Evolutionary conservation across 2,113 vertebrate species (phyloP), one percentile per base, ranked within the genome.

Genomic region (Bothrops jararaca): DNA sequence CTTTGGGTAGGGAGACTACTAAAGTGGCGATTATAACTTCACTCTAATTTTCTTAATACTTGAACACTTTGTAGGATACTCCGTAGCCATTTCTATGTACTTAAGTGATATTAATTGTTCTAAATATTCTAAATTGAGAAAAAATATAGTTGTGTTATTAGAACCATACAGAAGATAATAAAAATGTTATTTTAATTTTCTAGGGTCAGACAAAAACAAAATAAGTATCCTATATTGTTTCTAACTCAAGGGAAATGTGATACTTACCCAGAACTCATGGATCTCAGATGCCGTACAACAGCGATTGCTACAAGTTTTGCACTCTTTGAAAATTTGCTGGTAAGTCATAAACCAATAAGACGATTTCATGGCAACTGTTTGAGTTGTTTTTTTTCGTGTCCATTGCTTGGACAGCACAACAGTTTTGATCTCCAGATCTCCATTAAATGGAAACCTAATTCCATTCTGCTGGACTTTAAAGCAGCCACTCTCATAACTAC

Each of bases 191-290:
- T 56, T 48, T 54, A 53, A 29, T 29, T 58, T 91, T 26, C 10
- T 94, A 99, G 99, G 99, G 98, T 99, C 94, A 97, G 99, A 9
- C 98, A 98, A 3, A 99, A 99, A 96, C 99, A 99, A 91, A 99
- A 99, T 97, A 99, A 98, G 96, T 99, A 99, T 90, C 99, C 99
- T 45, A 98, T 99, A 96, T 98, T 99, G 69, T 99, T 99, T 96
- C 97, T 99, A 93, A 99, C 98, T 91, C 99, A 99, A 97, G 99
- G 99, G 50, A 98, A 98, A 93, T 98, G 98, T 11, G 95, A 98
- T 0, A 96, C 97, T 92, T 99, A 99, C 58, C 99, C 99, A 26
- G 98, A 99, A 94, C 96, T 99, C 10, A 99, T 99, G 98, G 99
- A 99, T 96, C 97, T 99, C 89, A 97, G 99, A 90, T 99, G 98